Conservation (phyloP, 2,888 invertebrate genomes). For the Nephrotoma appendiculata region DNA sequence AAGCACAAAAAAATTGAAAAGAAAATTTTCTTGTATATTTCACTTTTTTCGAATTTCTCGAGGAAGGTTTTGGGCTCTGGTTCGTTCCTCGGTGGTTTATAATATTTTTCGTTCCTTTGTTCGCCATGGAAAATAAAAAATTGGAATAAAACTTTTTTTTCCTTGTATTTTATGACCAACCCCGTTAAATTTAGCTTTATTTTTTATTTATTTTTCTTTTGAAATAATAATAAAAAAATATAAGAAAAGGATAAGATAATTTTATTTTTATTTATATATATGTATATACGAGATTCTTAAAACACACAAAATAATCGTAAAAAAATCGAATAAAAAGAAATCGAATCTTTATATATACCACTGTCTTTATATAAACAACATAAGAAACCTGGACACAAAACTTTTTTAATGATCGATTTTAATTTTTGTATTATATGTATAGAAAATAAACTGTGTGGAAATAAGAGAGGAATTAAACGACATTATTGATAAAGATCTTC, state of each 20-base stretch:
- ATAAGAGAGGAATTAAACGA: background rate
- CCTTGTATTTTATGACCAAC: background rate
- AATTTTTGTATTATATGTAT: background rate
- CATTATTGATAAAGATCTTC: background rate
- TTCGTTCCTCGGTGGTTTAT: background rate
- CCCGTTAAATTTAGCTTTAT: background rate
- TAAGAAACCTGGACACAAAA: background rate
- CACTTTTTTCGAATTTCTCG: background rate
- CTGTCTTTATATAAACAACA: background rate
- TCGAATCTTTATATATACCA: background rate
- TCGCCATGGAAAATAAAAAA: background rate
- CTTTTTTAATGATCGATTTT: background rate
- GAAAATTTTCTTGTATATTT: background rate
- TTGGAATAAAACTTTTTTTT: background rate
- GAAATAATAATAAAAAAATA: background rate
- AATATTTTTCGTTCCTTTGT: background rate
- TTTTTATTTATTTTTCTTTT: background rate
- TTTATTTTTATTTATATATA: background rate
- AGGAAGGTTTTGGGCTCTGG: background rate
- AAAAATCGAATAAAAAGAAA: background rate
- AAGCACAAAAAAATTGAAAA: background rate
- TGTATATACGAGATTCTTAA: background rate
- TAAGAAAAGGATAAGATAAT: background rate
- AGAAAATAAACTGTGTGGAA: background rate
- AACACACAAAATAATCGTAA: background rate